Evolutionary conservation across 2,113 vertebrate species (phyloP), one percentile per base, ranked within the genome.

Genomic region (Camarhynchus parvulus): DNA sequence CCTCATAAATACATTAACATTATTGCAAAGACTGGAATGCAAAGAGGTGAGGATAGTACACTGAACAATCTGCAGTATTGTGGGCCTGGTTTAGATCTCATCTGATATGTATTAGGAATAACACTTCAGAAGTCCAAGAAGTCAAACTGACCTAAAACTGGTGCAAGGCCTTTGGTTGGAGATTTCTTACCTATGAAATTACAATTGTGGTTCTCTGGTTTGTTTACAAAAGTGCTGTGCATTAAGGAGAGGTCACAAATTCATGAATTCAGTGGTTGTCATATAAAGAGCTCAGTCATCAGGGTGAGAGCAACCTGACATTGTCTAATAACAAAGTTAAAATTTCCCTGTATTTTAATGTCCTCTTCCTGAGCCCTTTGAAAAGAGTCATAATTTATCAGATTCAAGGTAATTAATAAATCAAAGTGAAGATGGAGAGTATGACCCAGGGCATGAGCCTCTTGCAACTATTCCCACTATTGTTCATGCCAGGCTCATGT

Each of bases 221-320:
- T 23, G 64, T 67, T 63, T 63, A 75, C 13, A 33, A 77, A 92
- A 76, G 33, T 80, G 62, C 53, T 77, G 28, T 5, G 3, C 64
- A 72, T 68, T 58, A 92, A 96, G 39, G 72, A 89, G 28, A 89
- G 64, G n/a, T 92, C 47, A 89, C 83, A 68, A 90, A 83, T 77
- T 25, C 81, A 68, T 46, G 30, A 87, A 86, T 27, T 73, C 6
- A 5, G 7, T 84, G 23, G 56, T 50, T 90, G 75, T 49, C 47
- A 11, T 18, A 6, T 50, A 8, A 35, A 93, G 19, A 66, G 47
- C 31, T 92, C 61, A 46, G 24, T n/a, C 55, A 81, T 70, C 24
- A 59, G 39, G 15, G 52, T 56, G 74, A 88, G 42, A 87, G 28
- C 17, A 86, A 64, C 42, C 11, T 70, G 80, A 37, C 13, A 15